Evolutionary conservation across 2,113 vertebrate genomes (phyloP), one percentile per base, ranked within the genome.

Genomic region (Aldabrachelys gigantea): DNA sequence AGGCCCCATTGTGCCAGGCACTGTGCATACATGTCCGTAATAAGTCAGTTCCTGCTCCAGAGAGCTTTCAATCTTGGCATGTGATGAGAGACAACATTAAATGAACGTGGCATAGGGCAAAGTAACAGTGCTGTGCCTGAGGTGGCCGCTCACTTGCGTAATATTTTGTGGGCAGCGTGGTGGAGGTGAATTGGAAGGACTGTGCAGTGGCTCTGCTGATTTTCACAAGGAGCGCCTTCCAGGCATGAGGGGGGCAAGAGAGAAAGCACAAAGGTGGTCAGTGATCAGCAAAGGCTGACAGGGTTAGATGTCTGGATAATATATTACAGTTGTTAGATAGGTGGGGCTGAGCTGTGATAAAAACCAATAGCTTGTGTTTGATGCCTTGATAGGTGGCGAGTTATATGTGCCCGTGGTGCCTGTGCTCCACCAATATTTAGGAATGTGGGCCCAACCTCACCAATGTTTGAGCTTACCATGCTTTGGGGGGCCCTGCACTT

Each of bases 331-430:
- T 41, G 38, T 25, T 47, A 47, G 41, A 24, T 47, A 47, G 25
- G 21, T 21, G 1, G 93, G 89, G 90, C 90, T 87, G 81, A 84
- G 82, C 92, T 89, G 76, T 91, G n/a, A 38, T 80, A 69, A 72
- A 95, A 85, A 25, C 22, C 27, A 8, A 25, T 76, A 27, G 10
- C 75, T 78, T 78, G 41, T 14, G 44, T 47, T 78, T 44, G 75
- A 47, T 78, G 75, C 13, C 14, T 24, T 76, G 21, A 49, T 49
- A 49, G 49, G 49, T 49, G 49, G 49, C 11, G 49, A 49, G 49
- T 49, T 49, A 49, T 49, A 49, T 49, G 49, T 11, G 49, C 49
- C 49, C 49, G 49, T 49, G 49, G 49, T 49, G 49, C 49, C 49
- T 11, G 11, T 49, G 49, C 49, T 49, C 49, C 49, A 49, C 11